Conservation (phyloP, 2,797 vertebrate genomes). For the Smutsia temminckii region DNA sequence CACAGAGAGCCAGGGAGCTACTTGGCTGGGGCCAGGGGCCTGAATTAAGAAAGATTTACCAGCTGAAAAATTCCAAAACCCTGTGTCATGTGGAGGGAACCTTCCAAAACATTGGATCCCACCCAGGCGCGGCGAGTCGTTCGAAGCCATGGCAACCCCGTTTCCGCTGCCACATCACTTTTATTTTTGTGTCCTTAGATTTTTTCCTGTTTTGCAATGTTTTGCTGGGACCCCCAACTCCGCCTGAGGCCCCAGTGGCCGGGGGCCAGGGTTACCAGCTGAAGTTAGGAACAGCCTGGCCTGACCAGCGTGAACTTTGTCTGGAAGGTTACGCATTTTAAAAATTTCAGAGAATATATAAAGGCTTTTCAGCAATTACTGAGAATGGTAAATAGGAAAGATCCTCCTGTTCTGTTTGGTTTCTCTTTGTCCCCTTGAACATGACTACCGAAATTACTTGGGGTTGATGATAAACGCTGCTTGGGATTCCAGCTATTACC, state of each 20-base stretch:
- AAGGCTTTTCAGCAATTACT: slow-evolving; percentile 22
- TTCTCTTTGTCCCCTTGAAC: neutral
- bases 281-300: slow-evolving; percentile 66
- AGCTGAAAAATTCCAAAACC: slow-evolving; percentile 91
- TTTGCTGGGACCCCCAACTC: slow-evolving; percentile 84
- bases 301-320: slow-evolving; percentile 28
- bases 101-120: slow-evolving; percentile 94
- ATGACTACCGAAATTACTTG: neutral
- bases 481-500: neutral
- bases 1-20: slow-evolving; percentile 83
- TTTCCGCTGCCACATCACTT: slow-evolving; percentile 81
- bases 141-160: slow-evolving; percentile 85
- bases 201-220: slow-evolving; percentile 88
- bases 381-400: neutral
- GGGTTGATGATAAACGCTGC: neutral
- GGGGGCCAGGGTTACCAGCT: slow-evolving; percentile 9
- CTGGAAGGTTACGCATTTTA: slow-evolving; percentile 6
- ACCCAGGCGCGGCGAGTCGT: slow-evolving; percentile 84
- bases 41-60: slow-evolving; percentile 92
- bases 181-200: slow-evolving; percentile 83
- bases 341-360: neutral
- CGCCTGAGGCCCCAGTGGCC: slow-evolving; percentile 55
- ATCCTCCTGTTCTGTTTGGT: neutral
- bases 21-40: slow-evolving; percentile 88
- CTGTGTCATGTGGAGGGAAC: slow-evolving; percentile 91